Conservation (phyloP, 2,797 vertebrate genomes). For the Hyperoplus lanceolatus region DNA sequence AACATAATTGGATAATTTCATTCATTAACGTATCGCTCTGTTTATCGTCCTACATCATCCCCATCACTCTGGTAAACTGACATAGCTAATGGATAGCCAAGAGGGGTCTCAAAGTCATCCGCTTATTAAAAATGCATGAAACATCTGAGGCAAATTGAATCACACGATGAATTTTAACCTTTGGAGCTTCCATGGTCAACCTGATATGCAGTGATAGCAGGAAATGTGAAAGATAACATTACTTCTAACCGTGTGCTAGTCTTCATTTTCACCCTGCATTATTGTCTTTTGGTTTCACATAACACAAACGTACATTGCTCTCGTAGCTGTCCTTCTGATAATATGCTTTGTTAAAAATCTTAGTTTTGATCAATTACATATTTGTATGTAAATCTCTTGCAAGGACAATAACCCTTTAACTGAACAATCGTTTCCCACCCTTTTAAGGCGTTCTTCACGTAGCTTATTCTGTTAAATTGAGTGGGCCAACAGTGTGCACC, state of each 20-base stretch:
- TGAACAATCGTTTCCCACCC: too few relatives aligned
- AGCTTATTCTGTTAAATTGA: background rate
- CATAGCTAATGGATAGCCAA: slow-evolving; percentile 39
- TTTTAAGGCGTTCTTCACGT: background rate
- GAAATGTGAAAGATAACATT: too few relatives aligned
- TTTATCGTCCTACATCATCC: too few relatives aligned
- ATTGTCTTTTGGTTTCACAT: too few relatives aligned
- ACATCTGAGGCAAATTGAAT: slow-evolving; percentile 51
- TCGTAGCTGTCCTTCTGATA: background rate
- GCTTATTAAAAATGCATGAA: slow-evolving; percentile 63
- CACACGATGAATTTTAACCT: slow-evolving; percentile 7
- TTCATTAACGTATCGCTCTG: too few relatives aligned
- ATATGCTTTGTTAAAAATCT: background rate
- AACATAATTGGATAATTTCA: too few relatives aligned
- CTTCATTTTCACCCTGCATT: too few relatives aligned
- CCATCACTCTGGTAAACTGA: background rate
- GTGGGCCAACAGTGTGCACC: background rate
- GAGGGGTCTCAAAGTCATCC: slow-evolving; percentile 54
- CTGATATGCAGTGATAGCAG: too few relatives aligned
- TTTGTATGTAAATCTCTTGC: too few relatives aligned
- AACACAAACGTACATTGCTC: background rate
- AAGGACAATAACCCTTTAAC: too few relatives aligned
- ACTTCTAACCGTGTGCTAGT: too few relatives aligned
- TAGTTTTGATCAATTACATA: background rate
- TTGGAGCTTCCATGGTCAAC: too few relatives aligned